A percentile compares a stretch with the other conserved stretches of the same genome.
Evolutionary conservation across 64 coral and sea anemone species (phyloP).

Genomic region (Pachyseris speciosa): DNA sequence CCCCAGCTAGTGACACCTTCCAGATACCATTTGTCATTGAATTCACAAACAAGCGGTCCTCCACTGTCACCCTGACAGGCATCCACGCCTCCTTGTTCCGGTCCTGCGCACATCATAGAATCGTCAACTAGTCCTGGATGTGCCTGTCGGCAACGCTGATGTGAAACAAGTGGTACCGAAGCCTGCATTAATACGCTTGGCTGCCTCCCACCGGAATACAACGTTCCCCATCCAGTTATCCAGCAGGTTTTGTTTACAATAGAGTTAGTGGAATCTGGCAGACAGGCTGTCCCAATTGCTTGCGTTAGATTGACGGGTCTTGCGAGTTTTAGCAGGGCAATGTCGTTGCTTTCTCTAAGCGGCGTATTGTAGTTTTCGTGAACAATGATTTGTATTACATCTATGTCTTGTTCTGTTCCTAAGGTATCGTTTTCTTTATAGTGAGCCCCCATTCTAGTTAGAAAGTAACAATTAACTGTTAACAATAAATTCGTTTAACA

Average conservation of each 20-base stretch:
- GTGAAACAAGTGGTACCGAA: constrained; percentile 44
- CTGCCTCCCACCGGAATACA: neutral
- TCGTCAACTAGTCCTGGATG: neutral
- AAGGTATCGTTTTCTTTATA: constrained; percentile 23
- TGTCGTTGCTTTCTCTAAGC: constrained; percentile 41
- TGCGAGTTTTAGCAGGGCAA: constrained; percentile 50
- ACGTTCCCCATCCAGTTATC: constrained; percentile 61
- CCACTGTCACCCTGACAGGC: constrained; percentile 32
- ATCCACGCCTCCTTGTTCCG: neutral
- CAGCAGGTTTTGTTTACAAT: neutral
- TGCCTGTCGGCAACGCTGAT: constrained; percentile 3
- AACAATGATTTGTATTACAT: constrained; percentile 40
- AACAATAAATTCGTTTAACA: too few relatives aligned
- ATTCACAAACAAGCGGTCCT: constrained; percentile 12
- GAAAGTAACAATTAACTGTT: too few relatives aligned
- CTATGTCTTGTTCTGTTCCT: constrained; percentile 55
- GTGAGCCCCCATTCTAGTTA: constrained; percentile 57
- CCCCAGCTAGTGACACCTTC: constrained; percentile 24
- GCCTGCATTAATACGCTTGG: constrained; percentile 55
- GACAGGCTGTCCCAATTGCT: constrained; percentile 27
- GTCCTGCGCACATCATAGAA: constrained; percentile 23
- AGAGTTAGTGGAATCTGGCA: neutral
- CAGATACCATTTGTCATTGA: constrained; percentile 3
- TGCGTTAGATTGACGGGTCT: neutral
- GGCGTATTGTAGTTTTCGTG: constrained; percentile 43